These are phyloP conservation scores for Poeciliopsis retropinna DNA, from an alignment of 2,113 vertebrate genomes.

Conservation along the genomic window DNA sequence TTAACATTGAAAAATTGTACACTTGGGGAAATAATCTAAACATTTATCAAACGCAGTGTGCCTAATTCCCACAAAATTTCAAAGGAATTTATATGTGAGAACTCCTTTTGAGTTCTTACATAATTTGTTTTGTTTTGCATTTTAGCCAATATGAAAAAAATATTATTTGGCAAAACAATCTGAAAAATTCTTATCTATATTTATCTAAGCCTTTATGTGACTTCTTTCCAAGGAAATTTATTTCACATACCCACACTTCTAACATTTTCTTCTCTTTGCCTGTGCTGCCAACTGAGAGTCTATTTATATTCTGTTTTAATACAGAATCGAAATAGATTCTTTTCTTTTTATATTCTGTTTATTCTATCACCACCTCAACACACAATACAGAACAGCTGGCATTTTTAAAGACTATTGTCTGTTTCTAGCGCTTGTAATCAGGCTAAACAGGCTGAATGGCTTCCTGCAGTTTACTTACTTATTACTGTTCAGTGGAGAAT, in stretches of 20 bases:
- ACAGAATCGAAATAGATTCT: neutral
- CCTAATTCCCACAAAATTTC: slow-evolving; percentile 12
- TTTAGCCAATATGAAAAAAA: neutral
- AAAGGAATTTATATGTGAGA: neutral
- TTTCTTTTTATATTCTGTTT: neutral
- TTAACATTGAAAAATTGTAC: slow-evolving; percentile 59
- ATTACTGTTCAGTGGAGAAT: neutral
- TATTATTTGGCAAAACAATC: neutral
- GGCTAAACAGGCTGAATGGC: neutral
- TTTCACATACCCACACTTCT: slow-evolving; percentile 1
- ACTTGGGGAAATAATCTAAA: slow-evolving; percentile 28
- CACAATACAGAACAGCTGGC: neutral
- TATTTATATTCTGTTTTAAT: neutral
- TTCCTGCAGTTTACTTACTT: too few species aligned
- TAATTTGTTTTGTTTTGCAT: neutral
- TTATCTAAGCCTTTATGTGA: neutral
- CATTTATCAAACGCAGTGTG: slow-evolving; percentile 28
- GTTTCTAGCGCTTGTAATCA: neutral
- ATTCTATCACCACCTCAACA: neutral
- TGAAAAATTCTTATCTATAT: neutral
- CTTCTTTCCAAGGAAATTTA: neutral
- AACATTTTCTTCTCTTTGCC: neutral
- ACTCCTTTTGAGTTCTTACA: neutral
- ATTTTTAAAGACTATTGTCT: neutral
- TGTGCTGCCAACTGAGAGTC: neutral